Conservation (phyloP, 2,113 vertebrate species). For the Heliornis fulica region DNA sequence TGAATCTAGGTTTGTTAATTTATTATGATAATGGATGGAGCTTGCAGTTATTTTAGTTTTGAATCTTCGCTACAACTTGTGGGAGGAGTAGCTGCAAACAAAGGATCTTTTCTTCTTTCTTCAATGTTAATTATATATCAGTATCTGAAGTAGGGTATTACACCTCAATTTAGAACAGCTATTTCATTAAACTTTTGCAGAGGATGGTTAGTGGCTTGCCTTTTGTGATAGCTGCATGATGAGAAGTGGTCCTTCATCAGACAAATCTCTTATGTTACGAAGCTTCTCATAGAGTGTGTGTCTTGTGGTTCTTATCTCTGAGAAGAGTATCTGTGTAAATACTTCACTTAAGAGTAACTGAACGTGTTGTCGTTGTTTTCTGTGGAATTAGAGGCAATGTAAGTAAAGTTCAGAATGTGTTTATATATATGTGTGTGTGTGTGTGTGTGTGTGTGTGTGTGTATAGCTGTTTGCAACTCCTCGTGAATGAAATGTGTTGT, state of each 20-base stretch:
- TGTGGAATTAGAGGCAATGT: not conserved
- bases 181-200: not conserved
- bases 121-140: not conserved
- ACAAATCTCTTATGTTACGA: not conserved
- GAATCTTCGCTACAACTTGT: not conserved
- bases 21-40: accelerated
- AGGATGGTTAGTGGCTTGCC: not conserved
- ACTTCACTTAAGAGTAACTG: not conserved
- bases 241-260: not conserved
- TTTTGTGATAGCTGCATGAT: not conserved
- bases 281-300: not conserved
- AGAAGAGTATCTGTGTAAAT: not conserved
- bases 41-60: not conserved
- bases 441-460: too few relatives aligned
- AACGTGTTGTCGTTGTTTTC: not conserved
- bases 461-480: not conserved
- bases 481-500: not conserved
- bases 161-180: not conserved
- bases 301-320: not conserved
- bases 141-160: not conserved
- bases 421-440: too few relatives aligned
- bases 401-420: not conserved
- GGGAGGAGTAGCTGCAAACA: not conserved
- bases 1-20: not conserved
- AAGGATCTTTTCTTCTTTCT: not conserved